A percentile compares a stretch with the other conserved stretches of the same genome.
These are phyloP conservation scores for Macaria notata DNA, from an alignment of 2,888 invertebrate genomes.

Conservation along the genomic window DNA sequence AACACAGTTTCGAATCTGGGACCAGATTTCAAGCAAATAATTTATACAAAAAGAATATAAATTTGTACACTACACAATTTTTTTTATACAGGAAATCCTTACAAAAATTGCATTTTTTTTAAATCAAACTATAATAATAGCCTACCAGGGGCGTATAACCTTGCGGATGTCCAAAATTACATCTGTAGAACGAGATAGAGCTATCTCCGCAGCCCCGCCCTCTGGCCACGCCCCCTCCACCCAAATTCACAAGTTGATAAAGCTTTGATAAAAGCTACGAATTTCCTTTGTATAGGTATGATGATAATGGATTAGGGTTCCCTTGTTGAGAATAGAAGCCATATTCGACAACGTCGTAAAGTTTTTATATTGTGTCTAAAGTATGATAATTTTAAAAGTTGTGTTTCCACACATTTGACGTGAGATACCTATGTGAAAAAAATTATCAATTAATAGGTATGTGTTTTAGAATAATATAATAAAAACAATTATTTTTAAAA, in stretches of 20 bases:
- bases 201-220: constrained; percentile 74
- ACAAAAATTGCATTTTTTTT: constrained; percentile 30
- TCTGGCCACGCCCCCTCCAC: constrained; percentile 71
- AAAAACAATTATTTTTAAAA: too few relatives aligned
- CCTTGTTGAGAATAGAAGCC: background rate
- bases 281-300: background rate
- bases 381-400: too few relatives aligned
- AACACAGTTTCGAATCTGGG: too few relatives aligned
- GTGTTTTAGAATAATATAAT: too few relatives aligned
- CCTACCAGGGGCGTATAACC: constrained; percentile 30
- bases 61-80: too few relatives aligned
- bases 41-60: too few relatives aligned
- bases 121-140: constrained; percentile 16
- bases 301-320: background rate
- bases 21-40: too few relatives aligned
- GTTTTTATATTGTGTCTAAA: background rate
- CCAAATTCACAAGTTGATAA: constrained; percentile 49
- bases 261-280: constrained; percentile 9
- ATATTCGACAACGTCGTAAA: background rate
- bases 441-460: background rate
- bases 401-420: too few relatives aligned
- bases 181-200: constrained; percentile 32
- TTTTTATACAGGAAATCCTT: constrained; percentile 2
- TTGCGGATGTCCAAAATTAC: constrained; percentile 33
- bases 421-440: background rate